A percentile compares a stretch with the other conserved stretches of the same genome.
Conservation (phyloP, 2,797 vertebrate genomes). For the Austrolebias charrua region DNA sequence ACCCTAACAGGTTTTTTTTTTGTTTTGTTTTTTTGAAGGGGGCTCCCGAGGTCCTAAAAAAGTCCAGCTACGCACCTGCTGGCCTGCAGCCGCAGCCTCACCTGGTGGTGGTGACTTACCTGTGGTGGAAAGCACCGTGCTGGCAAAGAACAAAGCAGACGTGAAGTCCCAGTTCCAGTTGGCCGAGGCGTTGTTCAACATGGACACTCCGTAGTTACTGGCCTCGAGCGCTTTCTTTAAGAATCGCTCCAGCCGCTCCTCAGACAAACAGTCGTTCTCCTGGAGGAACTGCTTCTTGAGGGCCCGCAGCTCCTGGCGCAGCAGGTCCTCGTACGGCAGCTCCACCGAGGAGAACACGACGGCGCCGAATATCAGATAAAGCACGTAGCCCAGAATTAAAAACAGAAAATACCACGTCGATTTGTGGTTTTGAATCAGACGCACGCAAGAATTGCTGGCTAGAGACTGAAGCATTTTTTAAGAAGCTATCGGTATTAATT, state of each 20-base stretch:
- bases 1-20: background rate
- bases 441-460: constrained; percentile 88
- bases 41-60: background rate
- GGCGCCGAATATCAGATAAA: constrained; percentile 92
- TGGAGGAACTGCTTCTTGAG: constrained; percentile 88
- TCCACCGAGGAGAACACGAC: constrained; percentile 95
- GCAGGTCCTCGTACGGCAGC: constrained; percentile 90
- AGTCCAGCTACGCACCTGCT: constrained; percentile 7
- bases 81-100: constrained; percentile 20
- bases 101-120: constrained; percentile 76
- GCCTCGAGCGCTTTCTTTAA: constrained; percentile 88
- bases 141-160: constrained; percentile 94
- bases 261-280: constrained; percentile 88
- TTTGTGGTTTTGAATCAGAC: constrained; percentile 88
- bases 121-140: constrained; percentile 95
- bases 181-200: constrained; percentile 89
- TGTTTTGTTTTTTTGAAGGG: background rate
- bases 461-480: constrained; percentile 89
- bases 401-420: constrained; percentile 90
- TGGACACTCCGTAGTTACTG: constrained; percentile 95
- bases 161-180: constrained; percentile 99
- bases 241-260: constrained; percentile 89
- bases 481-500: no score
- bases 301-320: constrained; percentile 87
- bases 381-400: constrained; percentile 87